These are phyloP conservation scores for Cephus pulcher DNA, from an alignment of 2,888 invertebrate genomes.

Conservation along the genomic window DNA sequence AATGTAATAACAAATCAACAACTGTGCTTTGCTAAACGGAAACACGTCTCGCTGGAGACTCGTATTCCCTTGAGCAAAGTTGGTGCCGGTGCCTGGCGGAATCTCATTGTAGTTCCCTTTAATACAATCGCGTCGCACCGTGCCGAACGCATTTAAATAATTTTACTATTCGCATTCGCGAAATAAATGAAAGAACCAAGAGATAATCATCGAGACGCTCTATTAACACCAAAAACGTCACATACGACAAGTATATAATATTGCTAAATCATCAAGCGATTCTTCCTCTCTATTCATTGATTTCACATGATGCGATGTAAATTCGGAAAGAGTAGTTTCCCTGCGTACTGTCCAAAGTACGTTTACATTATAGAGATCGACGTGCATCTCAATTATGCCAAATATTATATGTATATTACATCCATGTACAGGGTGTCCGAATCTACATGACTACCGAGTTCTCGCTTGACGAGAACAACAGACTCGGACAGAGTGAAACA, in stretches of 20 bases:
- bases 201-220: not conserved
- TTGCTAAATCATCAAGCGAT: not conserved
- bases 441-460: not conserved
- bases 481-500: not conserved
- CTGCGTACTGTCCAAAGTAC: not conserved
- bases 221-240: not conserved
- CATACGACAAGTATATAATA: not conserved
- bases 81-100: not conserved
- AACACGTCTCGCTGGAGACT: not conserved
- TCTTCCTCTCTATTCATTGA: not conserved
- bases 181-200: not conserved
- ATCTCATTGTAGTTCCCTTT: not conserved
- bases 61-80: not conserved
- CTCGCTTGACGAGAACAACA: not conserved
- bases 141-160: not conserved
- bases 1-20: constrained; percentile 42
- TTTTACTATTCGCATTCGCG: not conserved
- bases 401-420: not conserved
- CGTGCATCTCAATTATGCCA: not conserved
- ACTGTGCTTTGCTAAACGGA: constrained; percentile 14
- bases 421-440: not conserved
- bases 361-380: not conserved
- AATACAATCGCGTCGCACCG: not conserved
- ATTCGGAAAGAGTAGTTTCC: not conserved
- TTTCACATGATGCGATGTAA: not conserved